Conservation (phyloP, 2,113 vertebrate species). For the Melanostigma gelatinosum region DNA sequence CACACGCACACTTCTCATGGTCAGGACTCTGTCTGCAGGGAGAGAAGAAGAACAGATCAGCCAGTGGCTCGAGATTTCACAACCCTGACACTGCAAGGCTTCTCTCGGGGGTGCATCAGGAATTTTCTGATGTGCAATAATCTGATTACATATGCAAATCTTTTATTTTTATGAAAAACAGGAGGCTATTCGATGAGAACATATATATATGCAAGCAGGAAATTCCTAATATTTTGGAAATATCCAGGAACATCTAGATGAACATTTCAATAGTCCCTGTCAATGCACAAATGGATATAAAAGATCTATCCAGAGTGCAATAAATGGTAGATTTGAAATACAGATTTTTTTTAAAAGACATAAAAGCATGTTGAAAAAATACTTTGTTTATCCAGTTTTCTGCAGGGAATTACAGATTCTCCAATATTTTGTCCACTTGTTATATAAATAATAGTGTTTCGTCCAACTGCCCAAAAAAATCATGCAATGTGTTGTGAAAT, state of each 20-base stretch:
- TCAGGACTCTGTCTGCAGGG: constrained; percentile 47
- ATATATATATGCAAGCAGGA: neutral
- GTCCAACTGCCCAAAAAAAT: neutral
- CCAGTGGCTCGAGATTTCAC: constrained; percentile 8
- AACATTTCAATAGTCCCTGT: neutral
- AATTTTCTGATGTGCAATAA: neutral
- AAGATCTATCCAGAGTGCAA: neutral
- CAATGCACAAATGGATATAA: neutral
- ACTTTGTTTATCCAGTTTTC: neutral
- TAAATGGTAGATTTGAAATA: neutral
- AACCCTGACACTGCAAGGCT: neutral
- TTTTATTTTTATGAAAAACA: neutral
- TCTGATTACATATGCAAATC: neutral
- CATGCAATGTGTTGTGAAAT: neutral
- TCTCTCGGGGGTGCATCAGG: neutral
- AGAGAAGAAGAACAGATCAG: constrained; percentile 9
- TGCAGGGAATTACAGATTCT: neutral
- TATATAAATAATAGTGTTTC: neutral
- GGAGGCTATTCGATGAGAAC: neutral
- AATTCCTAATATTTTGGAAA: neutral
- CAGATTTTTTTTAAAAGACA: neutral
- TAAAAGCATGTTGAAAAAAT: neutral
- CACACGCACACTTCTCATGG: constrained; percentile 68
- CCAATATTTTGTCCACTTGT: neutral
- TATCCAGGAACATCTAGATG: neutral